Evolutionary conservation across 2,113 vertebrate genomes (phyloP), one percentile per base, ranked within the genome.

Genomic region (Phoenicopterus ruber): DNA sequence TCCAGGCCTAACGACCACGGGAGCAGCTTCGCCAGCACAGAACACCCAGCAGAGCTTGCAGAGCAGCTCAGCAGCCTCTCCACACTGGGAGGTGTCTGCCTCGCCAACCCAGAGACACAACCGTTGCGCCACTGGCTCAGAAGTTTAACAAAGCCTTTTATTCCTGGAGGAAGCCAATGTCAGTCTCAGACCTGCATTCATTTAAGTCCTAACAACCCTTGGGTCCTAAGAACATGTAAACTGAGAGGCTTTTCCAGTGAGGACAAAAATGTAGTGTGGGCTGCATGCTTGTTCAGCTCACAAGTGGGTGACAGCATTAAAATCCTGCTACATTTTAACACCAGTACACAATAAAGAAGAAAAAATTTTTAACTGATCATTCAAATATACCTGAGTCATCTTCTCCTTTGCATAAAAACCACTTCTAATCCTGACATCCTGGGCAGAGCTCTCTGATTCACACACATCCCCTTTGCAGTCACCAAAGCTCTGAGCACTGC

Each of bases 361-460:
- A 71, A 90, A 91, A 70, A 82, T 69, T 94, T 91, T 92, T 66
- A 92, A 88, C 88, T 54, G 46, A 95, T 91, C 78, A 61, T 91
- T 93, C 86, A 93, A 67, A 89, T 74, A 71, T 9, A 82, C 24
- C 81, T 96, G 95, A 96, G 87, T 96, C 96, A 96, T 71, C 52
- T 49, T n/a, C 76, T 91, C 74, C 81, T 89, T 84, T 79, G 74
- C 77, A 7, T 82, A 91, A 84, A 96, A 78, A 85, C 61, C 61
- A 36, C 49, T 93, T 72, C 84, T 87, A 92, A 94, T 95, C 94
- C 90, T 57, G 44, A 71, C 91, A 91, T 82, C 95, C 80, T 55
- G 80, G 86, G 83, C 88, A 94, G 80, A 96, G 85, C 62, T 63
- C 90, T 91, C 47, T 85, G 86, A 86, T 76, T 91, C 93, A 93